Evolutionary conservation across 2,113 vertebrate species (phyloP), one percentile per base, ranked within the genome.

Genomic region (Athene cunicularia): DNA sequence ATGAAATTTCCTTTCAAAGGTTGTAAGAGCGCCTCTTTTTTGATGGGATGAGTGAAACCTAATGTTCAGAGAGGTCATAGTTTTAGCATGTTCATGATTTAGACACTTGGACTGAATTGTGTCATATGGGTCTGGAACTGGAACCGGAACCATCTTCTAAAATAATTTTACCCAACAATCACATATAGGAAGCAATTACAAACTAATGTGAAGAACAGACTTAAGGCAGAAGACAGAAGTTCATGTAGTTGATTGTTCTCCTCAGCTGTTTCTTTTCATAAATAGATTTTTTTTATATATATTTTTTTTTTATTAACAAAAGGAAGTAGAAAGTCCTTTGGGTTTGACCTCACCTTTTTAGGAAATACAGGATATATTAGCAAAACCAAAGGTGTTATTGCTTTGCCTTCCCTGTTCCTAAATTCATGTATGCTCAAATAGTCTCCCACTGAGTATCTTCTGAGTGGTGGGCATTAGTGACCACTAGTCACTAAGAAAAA

Each of bases 1-100:
- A 58, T 66, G 37, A 96, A 84, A 89, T 86, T 60, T 88, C 17
- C 50, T 84, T 92, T 95, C 73, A 95, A 85, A 96, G 33, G 5
- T 5, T 90, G 14, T 62, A 81, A 88, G 27, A 81, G 33, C 43
- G 47, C 52, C 80, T 74, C 32, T 77, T 24, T 88, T 90, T 84
- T 71, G 75, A 94, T 76, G 59, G 9, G 7, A 68, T 68, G 50
- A 74, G 20, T 47, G 86, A 89, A 83, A 58, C 20, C 15, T 50
- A 30, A 71, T 14, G 6, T 52, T 83, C n/a, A 60, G 68, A 58
- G 32, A 79, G 9, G 55, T 26, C 16, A 43, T 62, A 80, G 88
- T 86, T 92, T 66, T 67, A 73, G 30, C 58, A 53, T 18, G 63
- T 80, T 90, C 47, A n/a, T 50, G 72, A 53, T 83, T 76, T 50